phyloP scores from a whole-genome alignment of 2,113 vertebrate genomes.

The Cyprinodon variegatus region DNA sequence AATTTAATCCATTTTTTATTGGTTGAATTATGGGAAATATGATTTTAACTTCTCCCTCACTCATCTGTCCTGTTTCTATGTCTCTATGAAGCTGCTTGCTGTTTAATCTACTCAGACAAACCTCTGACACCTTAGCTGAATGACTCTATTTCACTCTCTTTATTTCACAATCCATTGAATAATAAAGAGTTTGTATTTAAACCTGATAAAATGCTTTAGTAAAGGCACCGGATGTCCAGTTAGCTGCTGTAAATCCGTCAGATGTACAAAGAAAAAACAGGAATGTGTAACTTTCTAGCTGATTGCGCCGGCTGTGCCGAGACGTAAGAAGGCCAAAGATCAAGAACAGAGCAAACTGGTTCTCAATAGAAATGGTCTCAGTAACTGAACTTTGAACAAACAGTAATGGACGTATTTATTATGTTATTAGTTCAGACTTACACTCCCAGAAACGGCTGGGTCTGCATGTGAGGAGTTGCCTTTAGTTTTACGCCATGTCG shows the following conservation, averaged over 20 bases:
- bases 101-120: no score
- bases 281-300: background rate
- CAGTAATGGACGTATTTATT: background rate
- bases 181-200: background rate
- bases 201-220: background rate
- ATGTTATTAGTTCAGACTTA: constrained; percentile 5
- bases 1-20: no score
- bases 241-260: background rate
- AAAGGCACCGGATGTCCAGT: background rate
- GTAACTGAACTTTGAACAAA: background rate
- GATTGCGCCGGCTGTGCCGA: background rate
- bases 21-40: no score
- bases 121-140: no score
- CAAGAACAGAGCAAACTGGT: background rate
- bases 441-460: constrained; percentile 10
- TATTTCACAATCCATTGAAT: no score
- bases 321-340: constrained; percentile 1
- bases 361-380: background rate
- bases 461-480: constrained; percentile 4
- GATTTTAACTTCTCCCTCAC: no score
- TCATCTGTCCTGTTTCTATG: no score
- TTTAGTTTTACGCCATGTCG: constrained; percentile 5
- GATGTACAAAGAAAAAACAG: background rate
- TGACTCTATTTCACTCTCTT: no score
- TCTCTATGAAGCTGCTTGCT: no score